Evolutionary conservation across 2,888 invertebrate species (phyloP), one percentile per base, ranked within the genome.

Genomic region (Ischnura elegans): DNA sequence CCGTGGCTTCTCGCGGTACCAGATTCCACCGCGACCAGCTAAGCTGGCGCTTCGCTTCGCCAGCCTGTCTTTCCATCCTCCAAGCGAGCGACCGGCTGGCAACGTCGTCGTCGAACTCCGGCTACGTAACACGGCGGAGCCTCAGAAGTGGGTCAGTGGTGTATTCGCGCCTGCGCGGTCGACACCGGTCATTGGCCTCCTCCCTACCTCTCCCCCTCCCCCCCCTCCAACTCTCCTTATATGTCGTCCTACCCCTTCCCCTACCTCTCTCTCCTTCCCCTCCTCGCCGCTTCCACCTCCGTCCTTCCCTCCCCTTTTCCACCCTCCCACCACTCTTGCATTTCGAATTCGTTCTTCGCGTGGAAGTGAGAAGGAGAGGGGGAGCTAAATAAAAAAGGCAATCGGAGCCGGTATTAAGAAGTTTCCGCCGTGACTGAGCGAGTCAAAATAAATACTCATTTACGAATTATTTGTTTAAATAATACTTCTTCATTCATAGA

Each of bases 131-230:
- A 90, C 43, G 90, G 66, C 90, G 43, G 55, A 42, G 29, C 47
- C 6, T n/a, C 5, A 43, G 55, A 90, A 90, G 90, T 90, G 61
- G 90, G 90, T 90, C 90, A 90, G 90, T 90, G 90, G 90, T 90
- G 55, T 90, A 90, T 90, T 61, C 45, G 90, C 90, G 90, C 90
- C 90, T 90, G 90, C 90, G 90, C 90, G 61, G 61, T 90, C 43
- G 90, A 16, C 61, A 45, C 43, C 90, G 90, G 90, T 90, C 90
- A 90, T n/a, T 90, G 90, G 61, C 90, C 90, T 90, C 90, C 90
- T 66, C 43, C 84, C 43, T 43, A n/a, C 46, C 0, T 16, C 43
- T 21, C 0, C 10, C 25, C 90, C 21, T 13, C 13, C 66, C 13
- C 36, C 13, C 76, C 13, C 36, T 36, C 76, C 36, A 29, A 36